Evolutionary conservation across 1,140 invertebrate species (phyloP), one percentile per base, ranked within the genome.

Genomic region (Dendrolimus kikuchii): DNA sequence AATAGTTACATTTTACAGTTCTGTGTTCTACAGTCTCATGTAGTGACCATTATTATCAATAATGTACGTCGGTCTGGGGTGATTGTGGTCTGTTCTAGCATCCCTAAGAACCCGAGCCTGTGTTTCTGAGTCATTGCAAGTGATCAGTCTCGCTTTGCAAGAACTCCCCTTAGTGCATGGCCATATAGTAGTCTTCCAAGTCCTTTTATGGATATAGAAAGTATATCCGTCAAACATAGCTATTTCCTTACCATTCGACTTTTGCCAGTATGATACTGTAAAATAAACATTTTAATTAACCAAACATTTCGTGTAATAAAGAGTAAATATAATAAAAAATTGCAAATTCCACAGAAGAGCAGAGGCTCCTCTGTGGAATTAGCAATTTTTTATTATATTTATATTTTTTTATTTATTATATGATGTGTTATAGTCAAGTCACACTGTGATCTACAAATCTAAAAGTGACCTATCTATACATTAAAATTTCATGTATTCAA

Each of bases 211-310:
- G 39, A 44, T 50, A 40, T 66, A 65, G 41, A 62, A 68, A 0
- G 55, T 64, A 37, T 49, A 64, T 4, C 66, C 66, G 3, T 62
- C 46, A 0, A 62, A 9, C 10, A 68, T 44, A 6, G 56, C 57
- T 6, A 59, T 36, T 3, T 51, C 40, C 9, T 64, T 65, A 6
- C 66, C 66, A 4, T 49, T 23, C 5, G 23, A 5, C 10, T 57
- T 64, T 5, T 52, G 36, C 5, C 57, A 38, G 51, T 55, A 67
- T 8, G 38, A 36, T 5, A 61, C 59, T 65, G 50, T 5, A 53
- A 57, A 53, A 49, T 41, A 52, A 51, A 9, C 5, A 47, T 7
- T 46, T 5, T 37, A 8, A 53, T 42, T 44, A 5, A 48, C 41
- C 40, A 43, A n/a, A 38, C 38, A 42, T 42, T 42, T 42, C n/a